Percentiles rank a stretch among this genome's conserved stretches.
These are phyloP conservation scores for Sebastes miniatus DNA, from an alignment of 2,797 vertebrate species.

Conservation along the genomic window DNA sequence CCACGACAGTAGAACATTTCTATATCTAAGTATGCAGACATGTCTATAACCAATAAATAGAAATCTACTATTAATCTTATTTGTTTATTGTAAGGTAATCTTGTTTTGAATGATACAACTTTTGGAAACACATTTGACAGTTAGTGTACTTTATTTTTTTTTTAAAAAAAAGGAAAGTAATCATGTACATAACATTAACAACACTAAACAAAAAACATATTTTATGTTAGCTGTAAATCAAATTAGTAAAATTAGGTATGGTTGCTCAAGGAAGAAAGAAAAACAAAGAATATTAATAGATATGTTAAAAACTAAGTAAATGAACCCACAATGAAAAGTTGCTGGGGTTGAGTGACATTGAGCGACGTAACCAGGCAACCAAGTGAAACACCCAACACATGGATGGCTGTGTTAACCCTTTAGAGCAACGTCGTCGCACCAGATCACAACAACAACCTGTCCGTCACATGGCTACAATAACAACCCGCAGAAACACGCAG, in stretches of 20 bases:
- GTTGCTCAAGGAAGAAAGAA: not conserved
- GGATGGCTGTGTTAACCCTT: not conserved
- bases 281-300: not conserved
- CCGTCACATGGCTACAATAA: constrained; percentile 70
- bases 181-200: constrained; percentile 66
- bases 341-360: constrained; percentile 39
- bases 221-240: not conserved
- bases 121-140: constrained; percentile 79
- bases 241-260: not conserved
- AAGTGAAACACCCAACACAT: constrained; percentile 33
- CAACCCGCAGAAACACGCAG: constrained; percentile 36
- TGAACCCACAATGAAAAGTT: not conserved
- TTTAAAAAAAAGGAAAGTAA: constrained; percentile 7
- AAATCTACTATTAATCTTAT: not conserved
- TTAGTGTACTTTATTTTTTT: constrained; percentile 80
- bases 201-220: constrained; percentile 30
- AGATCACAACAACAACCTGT: constrained; percentile 30
- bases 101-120: constrained; percentile 77
- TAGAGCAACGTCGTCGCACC: not conserved
- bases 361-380: constrained; percentile 67
- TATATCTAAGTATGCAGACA: not conserved
- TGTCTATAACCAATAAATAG: not conserved
- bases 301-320: not conserved
- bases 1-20: not conserved
- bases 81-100: not conserved